Evolutionary conservation across 2,113 vertebrate genomes (phyloP).

Genomic region (Atrichornis clamosus): DNA sequence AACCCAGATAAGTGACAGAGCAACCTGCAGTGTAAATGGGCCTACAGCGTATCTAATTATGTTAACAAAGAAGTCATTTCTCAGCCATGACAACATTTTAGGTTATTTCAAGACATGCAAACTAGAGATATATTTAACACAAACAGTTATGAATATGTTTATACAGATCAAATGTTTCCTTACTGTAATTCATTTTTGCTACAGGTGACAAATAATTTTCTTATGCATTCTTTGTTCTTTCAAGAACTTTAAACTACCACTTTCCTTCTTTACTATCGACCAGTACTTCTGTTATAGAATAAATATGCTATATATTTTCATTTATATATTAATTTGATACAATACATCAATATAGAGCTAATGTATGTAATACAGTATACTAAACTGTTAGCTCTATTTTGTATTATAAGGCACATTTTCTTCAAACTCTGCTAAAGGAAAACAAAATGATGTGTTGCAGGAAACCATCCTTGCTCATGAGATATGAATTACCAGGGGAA

Average conservation of each 20-base stretch:
- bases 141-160: background rate
- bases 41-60: background rate
- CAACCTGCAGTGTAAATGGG: background rate
- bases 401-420: background rate
- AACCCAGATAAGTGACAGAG: background rate
- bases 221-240: background rate
- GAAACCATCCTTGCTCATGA: background rate
- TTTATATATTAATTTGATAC: background rate
- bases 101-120: background rate
- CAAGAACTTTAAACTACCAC: background rate
- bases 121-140: background rate
- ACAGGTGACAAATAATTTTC: background rate
- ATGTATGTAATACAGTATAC: background rate
- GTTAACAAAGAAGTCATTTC: background rate
- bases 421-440: background rate
- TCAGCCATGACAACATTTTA: background rate
- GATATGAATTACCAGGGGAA: background rate
- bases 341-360: background rate
- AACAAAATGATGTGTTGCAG: background rate
- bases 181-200: background rate
- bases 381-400: background rate
- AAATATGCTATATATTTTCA: background rate
- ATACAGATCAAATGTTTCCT: background rate
- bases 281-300: background rate
- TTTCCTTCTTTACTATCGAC: background rate